Conservation (phyloP, 2,113 vertebrate species). For the Connochaetes taurinus region DNA sequence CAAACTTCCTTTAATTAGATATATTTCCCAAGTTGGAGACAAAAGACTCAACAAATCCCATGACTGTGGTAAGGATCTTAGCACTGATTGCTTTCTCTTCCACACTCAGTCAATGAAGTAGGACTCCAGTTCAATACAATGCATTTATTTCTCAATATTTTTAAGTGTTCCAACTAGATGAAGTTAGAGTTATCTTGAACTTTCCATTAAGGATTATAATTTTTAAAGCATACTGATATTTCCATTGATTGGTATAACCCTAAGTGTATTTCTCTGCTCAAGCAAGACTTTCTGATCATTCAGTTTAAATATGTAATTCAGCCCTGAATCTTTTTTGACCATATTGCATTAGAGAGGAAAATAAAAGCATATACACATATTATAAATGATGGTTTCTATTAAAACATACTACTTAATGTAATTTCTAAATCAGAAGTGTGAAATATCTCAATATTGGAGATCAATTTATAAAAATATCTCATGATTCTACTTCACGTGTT, state of each 20-base stretch:
- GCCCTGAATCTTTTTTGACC: not conserved
- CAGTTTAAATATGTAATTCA: not conserved
- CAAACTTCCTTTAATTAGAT: constrained; percentile 53
- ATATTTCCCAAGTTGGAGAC: constrained; percentile 32
- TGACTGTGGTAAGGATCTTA: not conserved
- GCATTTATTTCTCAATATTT: constrained; percentile 23
- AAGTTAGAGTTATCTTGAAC: not conserved
- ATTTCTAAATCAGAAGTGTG: not conserved
- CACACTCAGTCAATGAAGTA: not conserved
- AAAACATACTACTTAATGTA: not conserved
- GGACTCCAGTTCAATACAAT: not conserved
- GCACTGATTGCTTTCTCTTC: constrained; percentile 19
- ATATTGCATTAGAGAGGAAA: not conserved
- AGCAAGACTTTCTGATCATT: not conserved
- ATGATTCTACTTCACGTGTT: not conserved
- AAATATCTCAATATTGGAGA: not conserved
- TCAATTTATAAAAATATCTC: not conserved
- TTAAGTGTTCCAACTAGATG: not conserved
- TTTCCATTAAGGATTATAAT: not conserved
- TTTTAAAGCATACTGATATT: not conserved
- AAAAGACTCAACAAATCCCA: not conserved
- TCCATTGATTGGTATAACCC: not conserved
- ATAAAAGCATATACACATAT: not conserved
- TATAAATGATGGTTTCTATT: not conserved
- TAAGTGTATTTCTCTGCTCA: not conserved